Base-by-base conservation (phyloP, 1,140 invertebrate genomes). In the Mactra quadrangularis region DNA sequence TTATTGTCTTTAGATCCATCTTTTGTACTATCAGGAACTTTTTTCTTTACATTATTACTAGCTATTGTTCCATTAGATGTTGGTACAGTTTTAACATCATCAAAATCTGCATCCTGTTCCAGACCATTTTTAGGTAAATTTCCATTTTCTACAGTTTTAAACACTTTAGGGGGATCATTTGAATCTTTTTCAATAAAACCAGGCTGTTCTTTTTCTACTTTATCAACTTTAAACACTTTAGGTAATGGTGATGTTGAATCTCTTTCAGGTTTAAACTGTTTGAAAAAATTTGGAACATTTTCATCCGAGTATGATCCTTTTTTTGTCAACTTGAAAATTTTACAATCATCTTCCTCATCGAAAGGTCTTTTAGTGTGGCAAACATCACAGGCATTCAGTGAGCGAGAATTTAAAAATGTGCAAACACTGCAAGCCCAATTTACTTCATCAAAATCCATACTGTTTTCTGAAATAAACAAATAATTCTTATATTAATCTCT, bases 391-490 rank as follows among this genome's bases (percentile, higher is more conserved):
- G 11, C 19, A 33, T 7, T 50, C 11, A 27, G 27, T 0, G 2
- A 25, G 27, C 13, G 22, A 25, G 64, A 45, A 53, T 82, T 82
- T 0, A 72, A 25, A 64, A 72, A 82, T 17, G 78, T 82, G 22
- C 78, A 82, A 17, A 25, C 25, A 33, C 11, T 6, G 38, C 78
- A 82, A 17, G 6, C 15, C 78, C 78, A 82, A n/a, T 66, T 66
- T 9, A 66, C 41, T 22, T 17, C 17, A 17, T 66, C 62, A 25
- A 25, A 22, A 29, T 66, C 62, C 62, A 66, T 66, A 17, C 15
- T 41, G 38, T 6, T 41, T 41, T 41, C 38, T 41, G 38, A 15
- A 41, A 41, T 41, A 41, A n/a, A n/a, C n/a, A n/a, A n/a, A n/a
- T n/a, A n/a, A n/a, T n/a, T n/a, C n/a, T n/a, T n/a, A n/a, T n/a